Evolutionary conservation across 2,888 invertebrate genomes (phyloP), one percentile per base, ranked within the genome.

Genomic region (Rhingia rostrata): DNA sequence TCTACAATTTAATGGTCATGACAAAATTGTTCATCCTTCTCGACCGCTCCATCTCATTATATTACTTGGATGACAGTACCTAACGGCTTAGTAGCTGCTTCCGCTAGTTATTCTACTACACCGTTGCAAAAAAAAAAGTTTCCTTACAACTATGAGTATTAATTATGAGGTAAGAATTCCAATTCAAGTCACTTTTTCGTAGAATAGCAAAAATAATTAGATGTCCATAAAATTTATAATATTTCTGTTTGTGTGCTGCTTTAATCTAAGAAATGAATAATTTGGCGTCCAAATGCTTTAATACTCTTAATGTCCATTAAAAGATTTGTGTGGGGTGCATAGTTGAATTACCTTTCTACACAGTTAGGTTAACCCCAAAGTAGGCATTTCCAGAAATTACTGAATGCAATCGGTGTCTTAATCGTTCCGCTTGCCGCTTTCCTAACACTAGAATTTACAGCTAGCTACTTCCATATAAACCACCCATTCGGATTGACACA

Each of bases 341-440:
- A 77, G 75, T 70, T 70, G 58, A 81, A 81, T 75, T 75, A 70
- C 53, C 64, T 30, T 53, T n/a, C 30, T 12, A 32, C 64, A 45
- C 58, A 53, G 51, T 64, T 58, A 70, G 43, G 47, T 35, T 47
- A 37, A 32, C 22, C 51, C 49, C 12, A 39, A 58, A 43, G 49
- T 22, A 64, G 37, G 39, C 58, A 70, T 70, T 64, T 53, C 4
- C 2, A 22, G 37, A 14, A 35, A 61, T 47, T 54, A 61, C 61
- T 32, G 45, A 43, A 54, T 54, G 37, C 39, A 56, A 41, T 47
- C 14, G 45, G 43, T 53, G 53, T 32, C 45, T 45, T 37, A 64
- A 64, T 47, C 33, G 53, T 47, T 73, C 6, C 63, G 54, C 61
- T 7, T 32, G 45, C 54, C 6, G 45, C 4, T 32, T 7, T 10